A percentile compares a stretch with the other conserved stretches of the same genome.
Evolutionary conservation across 2,888 invertebrate genomes (phyloP).

Genomic region (Leptopilina myrica): DNA sequence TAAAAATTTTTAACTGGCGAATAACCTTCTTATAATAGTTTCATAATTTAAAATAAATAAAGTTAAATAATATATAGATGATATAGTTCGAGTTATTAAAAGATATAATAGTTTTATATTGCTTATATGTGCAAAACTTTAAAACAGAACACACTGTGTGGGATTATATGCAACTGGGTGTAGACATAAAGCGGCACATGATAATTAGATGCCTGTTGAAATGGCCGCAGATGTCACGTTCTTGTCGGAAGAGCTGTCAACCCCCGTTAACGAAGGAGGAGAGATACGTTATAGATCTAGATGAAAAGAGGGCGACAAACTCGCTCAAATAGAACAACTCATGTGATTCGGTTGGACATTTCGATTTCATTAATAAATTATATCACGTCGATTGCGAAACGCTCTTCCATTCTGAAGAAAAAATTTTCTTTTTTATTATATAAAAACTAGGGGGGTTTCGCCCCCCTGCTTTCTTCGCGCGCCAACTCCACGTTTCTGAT

Average conservation of each 20-base stretch:
- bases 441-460: too few relatives aligned
- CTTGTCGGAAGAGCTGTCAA: slow-evolving; percentile 75
- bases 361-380: slow-evolving; percentile 48
- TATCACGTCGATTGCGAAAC: slow-evolving; percentile 21
- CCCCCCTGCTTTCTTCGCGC: too few relatives aligned
- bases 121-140: too few relatives aligned
- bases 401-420: neutral
- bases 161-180: neutral
- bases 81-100: too few relatives aligned
- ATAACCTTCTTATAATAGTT: too few relatives aligned
- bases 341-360: slow-evolving; percentile 44
- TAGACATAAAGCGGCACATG: slow-evolving; percentile 60
- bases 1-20: too few relatives aligned
- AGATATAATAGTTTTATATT: too few relatives aligned
- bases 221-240: slow-evolving; percentile 74
- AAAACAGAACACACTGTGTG: slow-evolving; percentile 23
- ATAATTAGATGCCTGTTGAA: slow-evolving; percentile 74
- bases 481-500: too few relatives aligned
- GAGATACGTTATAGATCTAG: slow-evolving; percentile 32
- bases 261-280: slow-evolving; percentile 61
- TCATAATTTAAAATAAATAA: too few relatives aligned
- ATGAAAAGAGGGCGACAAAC: neutral
- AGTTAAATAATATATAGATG: too few relatives aligned
- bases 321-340: slow-evolving; percentile 31
- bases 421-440: neutral